These are phyloP conservation scores for Aix galericulata DNA, from an alignment of 2,113 vertebrate genomes.

Conservation along the genomic window DNA sequence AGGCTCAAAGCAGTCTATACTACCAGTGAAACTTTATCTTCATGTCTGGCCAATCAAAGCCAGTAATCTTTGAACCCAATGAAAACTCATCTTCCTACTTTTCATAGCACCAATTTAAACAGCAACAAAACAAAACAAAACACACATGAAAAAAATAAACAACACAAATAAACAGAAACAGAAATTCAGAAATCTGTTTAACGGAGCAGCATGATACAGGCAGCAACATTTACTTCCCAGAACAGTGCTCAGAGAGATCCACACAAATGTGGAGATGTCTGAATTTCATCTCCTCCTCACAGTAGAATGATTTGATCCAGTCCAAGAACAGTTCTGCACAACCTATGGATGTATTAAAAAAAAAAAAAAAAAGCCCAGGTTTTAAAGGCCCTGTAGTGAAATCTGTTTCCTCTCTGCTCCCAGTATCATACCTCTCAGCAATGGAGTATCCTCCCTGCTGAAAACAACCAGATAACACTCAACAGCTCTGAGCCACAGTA, in stretches of 20 bases:
- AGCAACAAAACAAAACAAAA: too few species aligned
- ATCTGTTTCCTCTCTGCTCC: conserved; percentile 75
- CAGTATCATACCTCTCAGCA: conserved; percentile 75
- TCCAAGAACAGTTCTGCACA: conserved; percentile 87
- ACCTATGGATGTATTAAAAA: conserved; percentile 41
- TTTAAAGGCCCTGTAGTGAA: conserved; percentile 80
- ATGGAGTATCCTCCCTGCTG: conserved; percentile 80
- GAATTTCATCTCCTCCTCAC: conserved; percentile 82
- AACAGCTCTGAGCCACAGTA: conserved; percentile 78
- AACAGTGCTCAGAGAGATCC: conserved; percentile 75
- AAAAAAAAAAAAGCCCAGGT: conserved; percentile 44
- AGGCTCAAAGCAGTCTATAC: conserved; percentile 85
- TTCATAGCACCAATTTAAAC: too few species aligned
- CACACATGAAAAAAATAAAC: too few species aligned
- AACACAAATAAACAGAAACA: too few species aligned
- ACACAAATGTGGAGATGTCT: conserved; percentile 82
- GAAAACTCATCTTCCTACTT: too few species aligned
- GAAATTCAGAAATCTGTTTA: conserved; percentile 9
- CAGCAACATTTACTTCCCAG: conserved; percentile 72
- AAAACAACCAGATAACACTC: conserved; percentile 79
- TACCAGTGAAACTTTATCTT: conserved; percentile 81
- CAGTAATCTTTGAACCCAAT: neutral
- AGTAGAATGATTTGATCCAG: conserved; percentile 87
- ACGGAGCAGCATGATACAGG: conserved; percentile 66
- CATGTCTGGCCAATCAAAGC: conserved; percentile 72